Conservation (phyloP, 2,888 invertebrate genomes). For the Eupeodes luniger region DNA sequence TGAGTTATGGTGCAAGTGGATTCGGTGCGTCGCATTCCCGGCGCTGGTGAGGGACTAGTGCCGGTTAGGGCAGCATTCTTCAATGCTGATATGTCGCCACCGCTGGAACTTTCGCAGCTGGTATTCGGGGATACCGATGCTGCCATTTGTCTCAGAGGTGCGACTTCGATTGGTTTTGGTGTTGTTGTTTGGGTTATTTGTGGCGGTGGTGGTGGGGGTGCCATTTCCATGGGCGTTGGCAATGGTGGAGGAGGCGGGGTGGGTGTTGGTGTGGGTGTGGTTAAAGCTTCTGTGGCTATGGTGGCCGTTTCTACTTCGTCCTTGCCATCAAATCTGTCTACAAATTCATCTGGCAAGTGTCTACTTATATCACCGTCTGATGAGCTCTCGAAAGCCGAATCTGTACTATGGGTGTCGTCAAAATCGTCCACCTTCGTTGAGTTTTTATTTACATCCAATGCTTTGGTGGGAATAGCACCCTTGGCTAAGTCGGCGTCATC, state of each 20-base stretch:
- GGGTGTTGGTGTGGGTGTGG: constrained; percentile 77
- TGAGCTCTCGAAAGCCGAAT: constrained; percentile 83
- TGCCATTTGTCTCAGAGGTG: constrained; percentile 25
- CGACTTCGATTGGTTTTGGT: constrained; percentile 61
- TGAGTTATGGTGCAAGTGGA: constrained; percentile 81
- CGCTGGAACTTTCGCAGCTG: constrained; percentile 73
- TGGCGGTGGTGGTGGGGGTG: constrained; percentile 55
- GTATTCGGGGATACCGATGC: constrained; percentile 60
- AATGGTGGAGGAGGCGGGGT: constrained; percentile 55
- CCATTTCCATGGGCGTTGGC: constrained; percentile 34
- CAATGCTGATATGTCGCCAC: constrained; percentile 59
- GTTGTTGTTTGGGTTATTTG: constrained; percentile 43
- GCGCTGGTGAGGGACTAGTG: constrained; percentile 69
- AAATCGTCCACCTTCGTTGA: constrained; percentile 81
- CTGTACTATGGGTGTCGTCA: constrained; percentile 82
- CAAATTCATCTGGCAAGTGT: constrained; percentile 82
- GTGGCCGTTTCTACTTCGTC: constrained; percentile 82
- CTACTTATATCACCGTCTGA: constrained; percentile 83
- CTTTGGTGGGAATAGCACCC: constrained; percentile 77
- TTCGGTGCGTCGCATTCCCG: constrained; percentile 81
- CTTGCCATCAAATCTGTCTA: constrained; percentile 81
- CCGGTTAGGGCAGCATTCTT: constrained; percentile 66
- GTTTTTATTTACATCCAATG: constrained; percentile 82
- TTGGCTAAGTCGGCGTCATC: constrained; percentile 50
- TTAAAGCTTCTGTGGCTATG: constrained; percentile 81